Conservation (phyloP, 2,797 vertebrate species). For the Sebastes hubbsi region DNA sequence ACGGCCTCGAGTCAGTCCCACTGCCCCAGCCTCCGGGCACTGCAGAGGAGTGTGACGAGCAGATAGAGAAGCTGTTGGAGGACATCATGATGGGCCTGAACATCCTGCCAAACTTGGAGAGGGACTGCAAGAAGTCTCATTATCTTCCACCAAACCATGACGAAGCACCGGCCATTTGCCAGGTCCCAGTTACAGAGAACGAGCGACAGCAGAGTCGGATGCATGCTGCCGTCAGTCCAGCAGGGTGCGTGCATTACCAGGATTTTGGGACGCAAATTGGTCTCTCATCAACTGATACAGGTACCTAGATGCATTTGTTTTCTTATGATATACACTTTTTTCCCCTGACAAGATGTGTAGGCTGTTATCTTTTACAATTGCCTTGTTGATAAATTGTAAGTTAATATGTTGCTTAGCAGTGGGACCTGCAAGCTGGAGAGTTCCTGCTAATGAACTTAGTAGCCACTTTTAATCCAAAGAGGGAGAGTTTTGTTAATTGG, state of each 20-base stretch:
- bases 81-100: constrained; percentile 80
- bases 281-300: constrained; percentile 26
- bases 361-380: neutral
- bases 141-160: neutral
- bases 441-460: neutral
- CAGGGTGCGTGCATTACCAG: neutral
- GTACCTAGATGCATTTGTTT: constrained; percentile 2
- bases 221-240: neutral
- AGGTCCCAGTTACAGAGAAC: neutral
- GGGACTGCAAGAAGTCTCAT: constrained; percentile 3
- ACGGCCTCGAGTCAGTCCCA: neutral
- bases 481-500: neutral
- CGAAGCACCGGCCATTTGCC: neutral
- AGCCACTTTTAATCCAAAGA: neutral
- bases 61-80: constrained; percentile 76
- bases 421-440: neutral
- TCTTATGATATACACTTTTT: neutral
- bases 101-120: constrained; percentile 68
- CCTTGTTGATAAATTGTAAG: neutral
- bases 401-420: neutral
- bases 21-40: constrained; percentile 6
- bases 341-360: neutral
- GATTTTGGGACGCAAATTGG: constrained; percentile 1
- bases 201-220: neutral
- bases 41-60: constrained; percentile 71